Evolutionary conservation across 1,140 invertebrate species (phyloP), one percentile per base, ranked within the genome.

Genomic region (Bicyclus anynana): DNA sequence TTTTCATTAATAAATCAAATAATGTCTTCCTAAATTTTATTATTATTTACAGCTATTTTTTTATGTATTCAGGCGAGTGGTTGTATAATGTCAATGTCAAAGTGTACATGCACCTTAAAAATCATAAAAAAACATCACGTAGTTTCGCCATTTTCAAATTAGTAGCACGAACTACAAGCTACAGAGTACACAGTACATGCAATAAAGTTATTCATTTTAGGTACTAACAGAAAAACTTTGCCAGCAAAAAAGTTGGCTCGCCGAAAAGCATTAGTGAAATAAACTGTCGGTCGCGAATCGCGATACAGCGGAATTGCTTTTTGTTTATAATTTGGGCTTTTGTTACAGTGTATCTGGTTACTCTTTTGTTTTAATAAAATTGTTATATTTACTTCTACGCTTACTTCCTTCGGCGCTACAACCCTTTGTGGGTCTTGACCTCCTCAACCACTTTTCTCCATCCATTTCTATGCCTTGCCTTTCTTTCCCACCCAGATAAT

Each of bases 251-350:
- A 71, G 64, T 72, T 74, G 65, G 62, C 63, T 63, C 56, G 65
- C 75, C 74, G 69, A 74, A 75, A 80, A 77, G 76, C 74, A 77
- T 77, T 74, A 70, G 59, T 66, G 35, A 65, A 66, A 74, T 72
- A 74, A 72, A 77, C 65, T 37, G 66, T 56, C 47, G 52, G 56
- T 57, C 42, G 62, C 52, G 56, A 18, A 17, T 12, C 16, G 10
- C 18, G 10, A 20, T 17, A 44, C 14, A 20, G 17, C 4, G 1
- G 1, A 17, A 20, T 14, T 16, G 13, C 37, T 33, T 33, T 33
- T 33, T 33, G 29, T 33, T 33, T 12, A 33, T 12, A 33, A 33
- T 0, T 33, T 12, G 2, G 7, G 4, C 3, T 33, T 4, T n/a
- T 12, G 29, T 33, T 33, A 33, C 10, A 4, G 10, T 3, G 29